Conservation (phyloP, 2,888 invertebrate species). For the Trachelus tabidus region DNA sequence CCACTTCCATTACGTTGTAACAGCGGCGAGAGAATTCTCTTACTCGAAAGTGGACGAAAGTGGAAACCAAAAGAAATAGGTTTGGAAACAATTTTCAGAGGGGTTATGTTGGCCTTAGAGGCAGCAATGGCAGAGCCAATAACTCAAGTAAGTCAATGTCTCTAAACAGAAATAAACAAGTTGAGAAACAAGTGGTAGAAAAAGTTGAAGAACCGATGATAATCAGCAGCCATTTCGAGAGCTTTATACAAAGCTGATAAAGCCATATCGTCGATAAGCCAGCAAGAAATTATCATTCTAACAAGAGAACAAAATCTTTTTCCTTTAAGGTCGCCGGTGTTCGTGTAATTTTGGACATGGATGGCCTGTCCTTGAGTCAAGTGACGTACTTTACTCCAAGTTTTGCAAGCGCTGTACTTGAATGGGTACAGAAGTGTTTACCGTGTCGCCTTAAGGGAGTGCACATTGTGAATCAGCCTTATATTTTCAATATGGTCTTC, state of each 20-base stretch:
- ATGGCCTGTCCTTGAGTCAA: conserved; percentile 78
- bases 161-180: not conserved
- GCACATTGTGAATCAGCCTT: conserved; percentile 89
- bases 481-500: conserved; percentile 86
- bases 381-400: conserved; percentile 81
- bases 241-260: not conserved
- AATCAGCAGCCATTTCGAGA: not conserved
- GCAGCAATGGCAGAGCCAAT: conserved; percentile 82
- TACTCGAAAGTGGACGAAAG: conserved; percentile 77
- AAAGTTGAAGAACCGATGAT: not conserved
- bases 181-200: not conserved
- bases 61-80: conserved; percentile 81
- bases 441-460: conserved; percentile 86
- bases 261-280: not conserved
- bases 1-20: conserved; percentile 78
- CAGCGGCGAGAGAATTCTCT: conserved; percentile 76
- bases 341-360: conserved; percentile 80
- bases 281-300: not conserved
- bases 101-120: conserved; percentile 77
- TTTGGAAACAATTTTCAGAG: conserved; percentile 76
- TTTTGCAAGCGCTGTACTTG: conserved; percentile 78
- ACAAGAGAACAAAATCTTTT: not conserved
- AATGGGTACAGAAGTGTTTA: conserved; percentile 85
- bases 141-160: conserved; percentile 70
- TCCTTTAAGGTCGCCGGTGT: conserved; percentile 73